Conservation (phyloP, 2,797 vertebrate species). For the Thalassophryne amazonica region DNA sequence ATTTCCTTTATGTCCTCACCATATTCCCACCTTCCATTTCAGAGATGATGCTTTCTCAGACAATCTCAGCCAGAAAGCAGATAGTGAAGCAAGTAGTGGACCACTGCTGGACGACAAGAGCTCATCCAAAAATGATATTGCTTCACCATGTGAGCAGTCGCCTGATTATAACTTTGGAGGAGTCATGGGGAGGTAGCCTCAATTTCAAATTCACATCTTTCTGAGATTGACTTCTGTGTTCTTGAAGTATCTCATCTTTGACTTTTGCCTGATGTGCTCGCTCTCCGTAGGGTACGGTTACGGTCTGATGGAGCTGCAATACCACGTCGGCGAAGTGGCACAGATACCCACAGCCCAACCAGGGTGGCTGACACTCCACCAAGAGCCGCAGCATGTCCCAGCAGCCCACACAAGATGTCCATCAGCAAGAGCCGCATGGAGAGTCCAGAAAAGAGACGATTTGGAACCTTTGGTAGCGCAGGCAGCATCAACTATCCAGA, state of each 20-base stretch:
- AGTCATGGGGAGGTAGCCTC: conserved; percentile 87
- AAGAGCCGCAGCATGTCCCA: conserved; percentile 91
- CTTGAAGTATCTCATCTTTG: not conserved
- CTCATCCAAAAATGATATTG: conserved; percentile 93
- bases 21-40: conserved; percentile 5
- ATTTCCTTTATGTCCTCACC: not conserved
- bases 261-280: not conserved
- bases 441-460: conserved; percentile 92
- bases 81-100: conserved; percentile 96
- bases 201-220: not conserved
- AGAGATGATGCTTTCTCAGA: conserved; percentile 98
- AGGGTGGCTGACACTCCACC: conserved; percentile 86
- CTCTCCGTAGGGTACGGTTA: conserved; percentile 84
- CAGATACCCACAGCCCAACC: conserved; percentile 91
- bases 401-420: conserved; percentile 93
- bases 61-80: conserved; percentile 96
- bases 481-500: conserved; percentile 96
- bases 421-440: conserved; percentile 86
- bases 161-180: conserved; percentile 90
- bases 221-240: not conserved
- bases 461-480: conserved; percentile 91
- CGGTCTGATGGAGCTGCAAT: conserved; percentile 92
- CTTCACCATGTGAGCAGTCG: conserved; percentile 90
- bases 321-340: conserved; percentile 85
- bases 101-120: conserved; percentile 92